Evolutionary conservation across 2,797 vertebrate species (phyloP), one percentile per base, ranked within the genome.

Genomic region (Chiroxiphia lanceolata): DNA sequence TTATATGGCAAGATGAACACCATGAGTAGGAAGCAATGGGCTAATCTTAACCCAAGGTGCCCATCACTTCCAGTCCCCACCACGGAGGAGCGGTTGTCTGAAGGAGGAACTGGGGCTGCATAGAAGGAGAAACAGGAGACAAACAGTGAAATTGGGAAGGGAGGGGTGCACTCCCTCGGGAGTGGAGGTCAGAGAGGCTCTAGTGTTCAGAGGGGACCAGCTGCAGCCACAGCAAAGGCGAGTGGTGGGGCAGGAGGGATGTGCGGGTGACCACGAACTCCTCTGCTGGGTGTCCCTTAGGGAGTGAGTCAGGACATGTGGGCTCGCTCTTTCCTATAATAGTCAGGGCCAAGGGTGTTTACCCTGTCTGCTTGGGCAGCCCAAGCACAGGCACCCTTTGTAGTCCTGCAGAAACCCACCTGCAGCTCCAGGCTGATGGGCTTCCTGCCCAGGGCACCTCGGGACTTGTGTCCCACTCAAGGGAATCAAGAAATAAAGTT

Each of bases 291-390:
- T 57, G 59, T 91, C 89, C 89, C 80, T 42, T 1, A 0, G 60
- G 81, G 75, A 53, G 47, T 89, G 95, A 94, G 87, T 93, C 89
- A 94, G 84, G 79, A 74, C 61, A 23, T 60, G 89, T 87, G 93
- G 79, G 79, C 34, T 92, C 42, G 10, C 68, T 72, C 44, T 87
- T 94, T 94, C 85, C 87, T 75, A 1, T 83, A 92, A 91, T 80
- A 93, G 91, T 14, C 40, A 61, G 68, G 42, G 76, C 79, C 0
- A 0, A 85, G 71, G 36, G 56, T 89, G 89, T 94, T 96, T 95
- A 87, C 45, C 29, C 56, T 80, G 89, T 85, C 79, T 92, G 76
- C 65, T 67, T 6, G 0, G 64, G 82, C 79, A 87, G 84, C 71
- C 78, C 0, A 0, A 87, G 64, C 71, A 94, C 87, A 94, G 65